Evolutionary conservation across 2,113 vertebrate genomes (phyloP).

Genomic region (Gallinago jamesoni): DNA sequence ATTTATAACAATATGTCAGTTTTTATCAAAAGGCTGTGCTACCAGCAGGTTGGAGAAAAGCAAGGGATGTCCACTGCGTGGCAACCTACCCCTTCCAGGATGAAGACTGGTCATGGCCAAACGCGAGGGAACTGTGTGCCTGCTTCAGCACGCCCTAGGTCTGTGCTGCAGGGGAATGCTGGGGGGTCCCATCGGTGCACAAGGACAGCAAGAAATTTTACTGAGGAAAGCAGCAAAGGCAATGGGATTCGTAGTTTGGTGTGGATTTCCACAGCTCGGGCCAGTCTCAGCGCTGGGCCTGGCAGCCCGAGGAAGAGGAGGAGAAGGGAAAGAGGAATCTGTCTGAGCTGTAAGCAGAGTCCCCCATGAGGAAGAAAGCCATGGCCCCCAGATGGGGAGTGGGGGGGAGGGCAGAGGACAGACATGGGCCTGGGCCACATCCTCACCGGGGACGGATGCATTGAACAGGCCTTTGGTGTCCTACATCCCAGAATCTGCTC

Average conservation of each 20-base stretch:
- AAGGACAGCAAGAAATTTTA: not conserved
- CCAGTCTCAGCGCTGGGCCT: rapidly evolving
- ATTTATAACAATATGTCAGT: not conserved
- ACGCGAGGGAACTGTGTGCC: not conserved
- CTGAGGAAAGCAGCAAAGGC: not conserved
- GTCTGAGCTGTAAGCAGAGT: too few species aligned
- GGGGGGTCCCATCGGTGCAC: rapidly evolving
- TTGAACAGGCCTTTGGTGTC: rapidly evolving
- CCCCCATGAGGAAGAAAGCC: too few species aligned
- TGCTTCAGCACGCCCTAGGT: not conserved
- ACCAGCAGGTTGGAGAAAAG: not conserved
- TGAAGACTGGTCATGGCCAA: not conserved
- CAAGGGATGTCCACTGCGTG: not conserved
- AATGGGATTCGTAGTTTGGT: not conserved
- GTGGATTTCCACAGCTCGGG: not conserved
- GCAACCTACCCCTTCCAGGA: not conserved
- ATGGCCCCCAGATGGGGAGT: too few species aligned
- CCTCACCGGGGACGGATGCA: too few species aligned
- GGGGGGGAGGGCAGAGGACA: too few species aligned
- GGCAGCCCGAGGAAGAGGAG: not conserved
- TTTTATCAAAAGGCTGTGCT: not conserved
- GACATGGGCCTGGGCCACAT: too few species aligned
- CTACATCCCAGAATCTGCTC: not conserved
- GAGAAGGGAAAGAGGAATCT: not conserved
- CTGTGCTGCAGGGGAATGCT: not conserved